Conservation (phyloP, 2,888 invertebrate genomes). For the Zaprionus bogoriensis region DNA sequence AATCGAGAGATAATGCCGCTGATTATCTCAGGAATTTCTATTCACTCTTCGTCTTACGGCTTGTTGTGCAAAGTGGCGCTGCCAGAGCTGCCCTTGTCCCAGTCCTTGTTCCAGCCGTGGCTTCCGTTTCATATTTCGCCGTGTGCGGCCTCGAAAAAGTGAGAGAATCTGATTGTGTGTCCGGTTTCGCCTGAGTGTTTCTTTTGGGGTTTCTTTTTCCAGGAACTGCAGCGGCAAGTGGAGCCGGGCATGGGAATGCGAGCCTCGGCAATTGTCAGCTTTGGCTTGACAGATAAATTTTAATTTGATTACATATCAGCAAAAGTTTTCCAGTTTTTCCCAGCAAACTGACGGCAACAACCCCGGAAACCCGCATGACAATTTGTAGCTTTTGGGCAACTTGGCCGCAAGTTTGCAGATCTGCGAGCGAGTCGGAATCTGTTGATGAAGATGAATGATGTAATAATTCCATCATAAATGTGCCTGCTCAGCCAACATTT, state of each 20-base stretch:
- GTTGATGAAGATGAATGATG: constrained; percentile 77
- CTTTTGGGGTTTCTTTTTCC: constrained; percentile 33
- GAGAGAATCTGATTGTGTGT: constrained; percentile 40
- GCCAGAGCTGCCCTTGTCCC: constrained; percentile 46
- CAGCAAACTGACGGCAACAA: no score
- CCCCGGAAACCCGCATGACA: constrained; percentile 60
- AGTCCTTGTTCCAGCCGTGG: constrained; percentile 28
- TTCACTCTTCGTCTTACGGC: constrained; percentile 33
- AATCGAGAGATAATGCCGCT: constrained; percentile 68
- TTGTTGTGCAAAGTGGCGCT: constrained; percentile 61
- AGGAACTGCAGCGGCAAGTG: constrained; percentile 26
- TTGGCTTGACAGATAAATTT: constrained; percentile 47
- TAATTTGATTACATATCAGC: constrained; percentile 61
- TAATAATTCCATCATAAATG: constrained; percentile 77
- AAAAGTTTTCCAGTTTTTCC: constrained; percentile 32
- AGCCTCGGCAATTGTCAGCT: constrained; percentile 22
- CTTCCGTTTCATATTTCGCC: constrained; percentile 70
- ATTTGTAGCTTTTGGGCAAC: constrained; percentile 23
- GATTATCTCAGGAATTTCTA: constrained; percentile 71
- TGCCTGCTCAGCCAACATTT: constrained; percentile 55
- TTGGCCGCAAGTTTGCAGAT: constrained; percentile 28
- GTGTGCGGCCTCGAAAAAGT: constrained; percentile 59
- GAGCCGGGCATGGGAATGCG: constrained; percentile 18
- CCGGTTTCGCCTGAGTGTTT: constrained; percentile 24
- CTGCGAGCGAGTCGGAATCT: constrained; percentile 17